Base-by-base conservation (phyloP, 2,888 invertebrate species). In the Nemurella pictetii region DNA sequence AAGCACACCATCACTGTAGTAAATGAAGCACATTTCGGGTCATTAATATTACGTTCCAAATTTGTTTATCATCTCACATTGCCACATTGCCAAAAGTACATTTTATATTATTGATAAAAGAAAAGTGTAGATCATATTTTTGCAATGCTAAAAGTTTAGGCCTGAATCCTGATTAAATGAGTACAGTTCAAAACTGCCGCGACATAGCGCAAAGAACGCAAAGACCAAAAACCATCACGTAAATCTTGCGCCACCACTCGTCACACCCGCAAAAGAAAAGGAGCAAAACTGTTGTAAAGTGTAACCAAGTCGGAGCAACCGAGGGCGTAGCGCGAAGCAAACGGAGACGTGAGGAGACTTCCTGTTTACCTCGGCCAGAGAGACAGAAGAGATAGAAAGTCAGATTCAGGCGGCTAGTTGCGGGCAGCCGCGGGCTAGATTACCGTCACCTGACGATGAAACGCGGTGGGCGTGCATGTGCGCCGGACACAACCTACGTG, bases 351-450 rank as follows among this genome's bases (percentile, higher is more conserved):
- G 7, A 25, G 72, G 80, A 75, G 32, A 74, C 83, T 27, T 84
- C 84, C 80, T 74, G 83, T 85, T 85, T 85, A 85, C 85, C 85
- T 85, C 80, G 32, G 30, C 27, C 36, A 77, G 83, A 72, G 36
- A 73, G 28, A n/a, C n/a, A 85, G 73, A 83, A 86, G 55, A 86
- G 85, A 86, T 32, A 85, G 84, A 85, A 82, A 80, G 81, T 81
- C 36, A 35, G 84, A 86, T 77, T 84, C 84, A 87, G 84, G 85
- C 84, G 83, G 77, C 86, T 78, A 88, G 86, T 87, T 87, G 88
- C 86, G 87, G 36, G 86, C 85, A 85, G 84, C 85, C 55, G 85
- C 73, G 85, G 15, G 28, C 75, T 75, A 75, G 86, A 30, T 85
- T 85, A 85, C 83, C 83, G 55, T 84, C 83, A 74, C 35, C 83